phyloP scores from a whole-genome alignment of 2,797 vertebrate genomes.

The Halcyon leucocephala region DNA sequence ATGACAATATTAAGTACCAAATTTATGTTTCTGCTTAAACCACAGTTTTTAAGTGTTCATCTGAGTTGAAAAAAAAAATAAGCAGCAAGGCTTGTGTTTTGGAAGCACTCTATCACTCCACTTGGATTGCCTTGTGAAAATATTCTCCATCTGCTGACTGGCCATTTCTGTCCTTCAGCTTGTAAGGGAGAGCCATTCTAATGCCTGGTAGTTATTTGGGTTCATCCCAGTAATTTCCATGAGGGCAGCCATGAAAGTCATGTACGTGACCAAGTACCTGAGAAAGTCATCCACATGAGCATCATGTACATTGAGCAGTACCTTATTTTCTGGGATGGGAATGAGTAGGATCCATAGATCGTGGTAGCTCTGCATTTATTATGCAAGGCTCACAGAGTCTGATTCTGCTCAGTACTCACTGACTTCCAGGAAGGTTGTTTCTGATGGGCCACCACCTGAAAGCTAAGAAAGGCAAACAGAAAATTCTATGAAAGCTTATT shows the following conservation, averaged over 20 bases:
- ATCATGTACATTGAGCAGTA: neutral
- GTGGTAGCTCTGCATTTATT: neutral
- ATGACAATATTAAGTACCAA: neutral
- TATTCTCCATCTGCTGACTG: neutral
- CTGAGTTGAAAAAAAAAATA: neutral
- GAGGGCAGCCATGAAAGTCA: neutral
- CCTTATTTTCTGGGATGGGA: neutral
- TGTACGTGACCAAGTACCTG: neutral
- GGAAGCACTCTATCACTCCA: neutral
- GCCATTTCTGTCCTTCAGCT: neutral
- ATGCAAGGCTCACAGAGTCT: neutral
- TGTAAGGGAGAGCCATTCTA: neutral
- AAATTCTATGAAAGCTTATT: neutral
- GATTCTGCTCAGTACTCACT: neutral
- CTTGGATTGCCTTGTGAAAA: neutral
- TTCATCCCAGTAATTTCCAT: neutral
- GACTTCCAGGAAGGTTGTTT: neutral
- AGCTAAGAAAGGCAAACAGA: neutral
- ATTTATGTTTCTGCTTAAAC: neutral
- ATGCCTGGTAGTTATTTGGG: neutral
- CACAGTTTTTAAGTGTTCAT: neutral
- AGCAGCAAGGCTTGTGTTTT: neutral
- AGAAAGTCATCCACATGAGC: no score
- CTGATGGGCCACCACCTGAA: neutral
- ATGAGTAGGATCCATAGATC: neutral